These are phyloP conservation scores for Galeopsomyia nigrocyanea DNA, from an alignment of 2,888 invertebrate species.

Conservation along the genomic window DNA sequence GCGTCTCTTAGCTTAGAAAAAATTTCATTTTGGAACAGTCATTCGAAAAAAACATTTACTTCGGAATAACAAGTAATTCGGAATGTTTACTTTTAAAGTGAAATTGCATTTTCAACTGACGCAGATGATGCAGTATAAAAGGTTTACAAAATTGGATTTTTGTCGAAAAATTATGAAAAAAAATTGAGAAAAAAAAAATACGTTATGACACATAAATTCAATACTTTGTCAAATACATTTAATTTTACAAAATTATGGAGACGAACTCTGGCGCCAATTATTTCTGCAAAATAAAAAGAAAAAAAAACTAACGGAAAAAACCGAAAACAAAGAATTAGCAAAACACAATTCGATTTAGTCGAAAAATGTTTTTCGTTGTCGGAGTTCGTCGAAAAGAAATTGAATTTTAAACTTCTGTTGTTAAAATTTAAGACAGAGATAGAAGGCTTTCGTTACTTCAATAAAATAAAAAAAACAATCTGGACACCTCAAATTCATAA, in stretches of 20 bases:
- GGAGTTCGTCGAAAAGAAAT: slow-evolving; percentile 38
- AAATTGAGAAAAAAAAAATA: slow-evolving; percentile 37
- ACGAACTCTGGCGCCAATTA: slow-evolving; percentile 29
- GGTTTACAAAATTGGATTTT: slow-evolving; percentile 21
- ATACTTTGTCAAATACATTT: slow-evolving; percentile 34
- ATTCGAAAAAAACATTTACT: slow-evolving; percentile 10
- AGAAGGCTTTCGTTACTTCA: slow-evolving; percentile 44
- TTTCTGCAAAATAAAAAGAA: slow-evolving; percentile 21
- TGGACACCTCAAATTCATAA: slow-evolving; percentile 3
- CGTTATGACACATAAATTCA: slow-evolving; percentile 37
- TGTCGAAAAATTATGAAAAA: slow-evolving; percentile 29
- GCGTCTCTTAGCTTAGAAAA: slow-evolving; percentile 42
- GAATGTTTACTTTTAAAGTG: slow-evolving; percentile 36
- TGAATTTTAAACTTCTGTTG: slow-evolving; percentile 39
- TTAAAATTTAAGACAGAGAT: slow-evolving; percentile 39
- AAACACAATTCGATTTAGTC: slow-evolving; percentile 27
- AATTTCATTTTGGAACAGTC: slow-evolving; percentile 27
- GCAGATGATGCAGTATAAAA: slow-evolving; percentile 32
- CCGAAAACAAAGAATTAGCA: slow-evolving; percentile 9
- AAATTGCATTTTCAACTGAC: slow-evolving; percentile 41
- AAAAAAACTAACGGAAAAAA: slow-evolving; percentile 22
- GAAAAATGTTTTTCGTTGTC: slow-evolving; percentile 21
- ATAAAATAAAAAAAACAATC: slow-evolving; percentile 44
- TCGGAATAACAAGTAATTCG: slow-evolving; percentile 17
- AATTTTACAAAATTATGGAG: slow-evolving; percentile 43